These are phyloP conservation scores for Bombylius discolor DNA, from an alignment of 2,888 invertebrate genomes.

Conservation along the genomic window DNA sequence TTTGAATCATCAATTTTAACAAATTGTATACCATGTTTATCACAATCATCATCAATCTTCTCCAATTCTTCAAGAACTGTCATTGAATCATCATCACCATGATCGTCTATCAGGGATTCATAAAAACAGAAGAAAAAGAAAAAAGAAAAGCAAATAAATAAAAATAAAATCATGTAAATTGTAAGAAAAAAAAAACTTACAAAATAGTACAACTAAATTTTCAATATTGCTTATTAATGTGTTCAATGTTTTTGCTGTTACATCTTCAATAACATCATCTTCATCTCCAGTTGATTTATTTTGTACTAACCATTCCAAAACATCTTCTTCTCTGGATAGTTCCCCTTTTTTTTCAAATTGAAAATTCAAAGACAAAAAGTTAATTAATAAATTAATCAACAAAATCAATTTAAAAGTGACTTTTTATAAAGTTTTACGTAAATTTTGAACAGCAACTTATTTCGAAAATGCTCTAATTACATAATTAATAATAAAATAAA, in stretches of 20 bases:
- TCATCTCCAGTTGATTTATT: slow-evolving; percentile 90
- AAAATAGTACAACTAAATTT: slow-evolving; percentile 83
- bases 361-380: not conserved
- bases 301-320: slow-evolving; percentile 83
- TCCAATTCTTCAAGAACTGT: slow-evolving; percentile 74
- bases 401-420: not conserved
- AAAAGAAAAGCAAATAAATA: not conserved
- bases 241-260: slow-evolving; percentile 76
- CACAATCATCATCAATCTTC: slow-evolving; percentile 88
- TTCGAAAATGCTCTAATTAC: too few relatives aligned
- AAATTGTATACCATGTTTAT: slow-evolving; percentile 82
- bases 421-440: too few relatives aligned
- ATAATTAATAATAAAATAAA: not conserved
- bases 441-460: slow-evolving; percentile 34
- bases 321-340: slow-evolving; percentile 79
- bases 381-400: too few relatives aligned
- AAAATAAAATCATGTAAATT: not conserved
- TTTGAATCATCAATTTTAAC: slow-evolving; percentile 81
- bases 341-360: slow-evolving; percentile 46
- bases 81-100: slow-evolving; percentile 79
- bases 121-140: not conserved
- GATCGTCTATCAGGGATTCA: slow-evolving; percentile 54
- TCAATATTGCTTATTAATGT: slow-evolving; percentile 82
- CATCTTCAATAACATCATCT: slow-evolving; percentile 88
- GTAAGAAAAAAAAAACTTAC: slow-evolving; percentile 43